Evolutionary conservation across 2,888 invertebrate genomes (phyloP).

Genomic region (Mythimna pallens): DNA sequence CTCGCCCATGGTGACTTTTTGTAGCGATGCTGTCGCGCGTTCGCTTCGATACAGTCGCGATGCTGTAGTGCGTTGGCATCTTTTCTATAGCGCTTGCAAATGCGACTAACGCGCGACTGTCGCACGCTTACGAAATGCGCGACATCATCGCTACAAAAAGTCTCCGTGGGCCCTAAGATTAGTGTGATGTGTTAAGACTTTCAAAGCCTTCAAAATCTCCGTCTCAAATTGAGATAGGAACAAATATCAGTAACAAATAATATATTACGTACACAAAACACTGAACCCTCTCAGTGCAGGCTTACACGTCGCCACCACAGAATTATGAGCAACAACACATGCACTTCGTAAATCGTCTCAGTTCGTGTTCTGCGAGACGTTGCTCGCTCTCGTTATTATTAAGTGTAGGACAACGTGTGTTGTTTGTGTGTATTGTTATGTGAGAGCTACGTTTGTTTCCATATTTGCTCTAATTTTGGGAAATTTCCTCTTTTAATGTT

Average conservation of each 20-base stretch:
- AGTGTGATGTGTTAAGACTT: background rate
- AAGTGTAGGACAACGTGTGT: constrained; percentile 4
- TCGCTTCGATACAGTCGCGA: too few relatives aligned
- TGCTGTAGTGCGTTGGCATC: too few relatives aligned
- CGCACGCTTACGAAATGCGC: too few relatives aligned
- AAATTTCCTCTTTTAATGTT: too few relatives aligned
- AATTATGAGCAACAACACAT: constrained; percentile 51
- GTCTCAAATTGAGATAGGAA: background rate
- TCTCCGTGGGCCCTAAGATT: too few relatives aligned
- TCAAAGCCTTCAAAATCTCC: background rate
- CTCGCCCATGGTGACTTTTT: too few relatives aligned
- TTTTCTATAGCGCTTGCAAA: too few relatives aligned
- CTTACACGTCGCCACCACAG: background rate
- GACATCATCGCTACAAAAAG: too few relatives aligned
- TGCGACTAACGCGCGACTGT: too few relatives aligned
- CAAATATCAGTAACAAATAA: background rate
- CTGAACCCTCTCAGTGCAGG: constrained; percentile 25
- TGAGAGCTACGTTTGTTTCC: too few relatives aligned
- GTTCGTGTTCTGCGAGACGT: constrained; percentile 30
- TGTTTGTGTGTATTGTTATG: constrained; percentile 4
- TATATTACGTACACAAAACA: constrained; percentile 25
- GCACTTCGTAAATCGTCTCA: constrained; percentile 49
- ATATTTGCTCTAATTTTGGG: too few relatives aligned
- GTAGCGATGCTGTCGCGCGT: too few relatives aligned
- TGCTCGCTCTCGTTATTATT: constrained; percentile 6